These are phyloP conservation scores for Ailuropoda melanoleuca DNA, from an alignment of 2,113 vertebrate genomes.

Conservation along the genomic window DNA sequence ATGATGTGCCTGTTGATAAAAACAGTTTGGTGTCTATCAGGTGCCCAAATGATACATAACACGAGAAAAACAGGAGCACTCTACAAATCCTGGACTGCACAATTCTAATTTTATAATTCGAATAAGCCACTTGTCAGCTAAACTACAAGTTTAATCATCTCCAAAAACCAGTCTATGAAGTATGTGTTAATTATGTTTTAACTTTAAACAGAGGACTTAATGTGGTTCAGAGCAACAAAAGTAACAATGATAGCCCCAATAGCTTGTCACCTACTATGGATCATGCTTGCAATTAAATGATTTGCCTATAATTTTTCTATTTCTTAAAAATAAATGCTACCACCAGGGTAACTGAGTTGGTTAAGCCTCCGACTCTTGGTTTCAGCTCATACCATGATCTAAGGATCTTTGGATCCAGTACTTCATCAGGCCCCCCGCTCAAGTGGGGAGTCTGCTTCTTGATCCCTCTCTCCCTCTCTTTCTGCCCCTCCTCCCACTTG, in stretches of 20 bases:
- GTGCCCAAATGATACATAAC: background rate
- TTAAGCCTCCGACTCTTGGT: background rate
- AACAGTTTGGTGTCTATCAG: background rate
- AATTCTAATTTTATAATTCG: background rate
- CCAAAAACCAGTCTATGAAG: background rate
- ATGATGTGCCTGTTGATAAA: conserved; percentile 89
- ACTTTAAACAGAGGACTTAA: background rate
- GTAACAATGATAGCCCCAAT: background rate
- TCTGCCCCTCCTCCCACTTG: background rate
- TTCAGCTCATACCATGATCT: background rate
- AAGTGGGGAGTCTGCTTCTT: background rate
- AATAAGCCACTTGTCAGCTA: background rate
- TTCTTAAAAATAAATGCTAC: background rate
- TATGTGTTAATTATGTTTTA: background rate
- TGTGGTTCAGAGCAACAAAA: background rate
- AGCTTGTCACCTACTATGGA: background rate
- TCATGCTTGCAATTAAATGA: background rate
- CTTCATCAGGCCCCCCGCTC: background rate
- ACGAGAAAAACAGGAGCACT: background rate
- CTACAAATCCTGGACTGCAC: background rate
- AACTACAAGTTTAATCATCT: background rate
- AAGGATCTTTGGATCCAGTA: background rate
- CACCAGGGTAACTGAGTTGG: background rate
- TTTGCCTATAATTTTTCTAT: background rate
- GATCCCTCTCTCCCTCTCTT: background rate